These are phyloP conservation scores for Karalla daura DNA, from an alignment of 2,797 vertebrate species.

Conservation along the genomic window DNA sequence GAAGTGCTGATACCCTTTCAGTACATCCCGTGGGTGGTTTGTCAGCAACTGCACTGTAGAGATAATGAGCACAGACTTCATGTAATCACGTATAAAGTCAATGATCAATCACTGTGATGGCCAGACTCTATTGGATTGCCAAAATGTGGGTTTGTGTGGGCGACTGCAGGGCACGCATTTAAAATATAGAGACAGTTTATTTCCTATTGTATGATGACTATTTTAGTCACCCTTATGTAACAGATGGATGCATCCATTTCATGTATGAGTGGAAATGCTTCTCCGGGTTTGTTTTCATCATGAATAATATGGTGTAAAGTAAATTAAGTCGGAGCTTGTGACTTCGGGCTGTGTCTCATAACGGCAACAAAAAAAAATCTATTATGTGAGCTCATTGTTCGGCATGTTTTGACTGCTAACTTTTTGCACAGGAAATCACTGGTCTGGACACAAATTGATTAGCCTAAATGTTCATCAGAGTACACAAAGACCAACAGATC, in stretches of 20 bases:
- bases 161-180: neutral
- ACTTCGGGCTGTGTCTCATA: slow-evolving; percentile 5
- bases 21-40: slow-evolving; percentile 4
- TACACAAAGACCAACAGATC: slow-evolving; percentile 55
- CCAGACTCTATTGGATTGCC: slow-evolving; percentile 6
- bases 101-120: slow-evolving; percentile 22
- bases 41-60: neutral
- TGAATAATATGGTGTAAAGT: slow-evolving; percentile 3
- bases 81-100: slow-evolving; percentile 11
- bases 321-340: slow-evolving; percentile 3
- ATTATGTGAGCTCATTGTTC: slow-evolving; percentile 37
- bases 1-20: slow-evolving; percentile 9
- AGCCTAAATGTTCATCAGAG: slow-evolving; percentile 71
- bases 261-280: slow-evolving; percentile 5
- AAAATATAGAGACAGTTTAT: slow-evolving; percentile 1
- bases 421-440: slow-evolving; percentile 63
- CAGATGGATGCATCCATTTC: slow-evolving; percentile 8
- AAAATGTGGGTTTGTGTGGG: slow-evolving; percentile 12
- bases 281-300: slow-evolving; percentile 3
- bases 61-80: slow-evolving; percentile 34
- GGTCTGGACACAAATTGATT: slow-evolving; percentile 71
- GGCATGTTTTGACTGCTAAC: slow-evolving; percentile 56
- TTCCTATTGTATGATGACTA: slow-evolving; percentile 2
- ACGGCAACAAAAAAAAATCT: slow-evolving; percentile 26
- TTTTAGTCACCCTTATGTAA: slow-evolving; percentile 35